Conservation (phyloP, 2,797 vertebrate species). For the Etheostoma perlongum region DNA sequence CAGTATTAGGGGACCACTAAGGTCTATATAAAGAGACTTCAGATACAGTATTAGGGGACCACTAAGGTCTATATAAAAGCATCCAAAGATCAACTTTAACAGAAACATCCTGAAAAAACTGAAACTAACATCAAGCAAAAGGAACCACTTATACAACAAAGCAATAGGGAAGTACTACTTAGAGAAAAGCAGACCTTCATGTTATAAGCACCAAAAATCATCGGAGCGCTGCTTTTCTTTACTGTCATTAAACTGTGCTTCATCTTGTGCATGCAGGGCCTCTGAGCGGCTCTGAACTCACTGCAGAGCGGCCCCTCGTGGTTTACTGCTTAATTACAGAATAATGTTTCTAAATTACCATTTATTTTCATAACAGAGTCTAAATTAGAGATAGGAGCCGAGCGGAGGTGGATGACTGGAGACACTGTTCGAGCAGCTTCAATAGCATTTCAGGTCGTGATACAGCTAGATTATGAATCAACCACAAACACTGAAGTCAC, state of each 20-base stretch:
- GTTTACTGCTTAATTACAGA: constrained; percentile 58
- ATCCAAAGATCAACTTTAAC: too few species aligned
- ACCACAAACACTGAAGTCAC: constrained; percentile 15
- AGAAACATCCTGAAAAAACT: not conserved
- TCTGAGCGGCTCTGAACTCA: constrained; percentile 24
- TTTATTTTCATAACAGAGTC: constrained; percentile 71
- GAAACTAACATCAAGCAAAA: not conserved
- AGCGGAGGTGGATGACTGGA: constrained; percentile 51
- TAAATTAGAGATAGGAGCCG: constrained; percentile 59
- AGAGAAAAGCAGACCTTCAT: constrained; percentile 12
- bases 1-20: too few species aligned
- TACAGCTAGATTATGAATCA: constrained; percentile 28
- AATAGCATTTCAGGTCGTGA: constrained; percentile 24
- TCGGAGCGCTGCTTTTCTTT: constrained; percentile 9
- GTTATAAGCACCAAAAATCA: constrained; percentile 8
- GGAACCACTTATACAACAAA: not conserved
- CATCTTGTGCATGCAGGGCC: constrained; percentile 11
- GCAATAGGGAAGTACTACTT: not conserved
- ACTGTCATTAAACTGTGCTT: constrained; percentile 18
- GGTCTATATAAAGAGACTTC: too few species aligned
- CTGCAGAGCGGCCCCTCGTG: constrained; percentile 24
- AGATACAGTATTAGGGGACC: too few species aligned
- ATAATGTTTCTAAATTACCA: constrained; percentile 59
- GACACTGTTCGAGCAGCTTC: constrained; percentile 55
- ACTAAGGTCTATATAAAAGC: too few species aligned